A percentile compares a stretch with the other conserved stretches of the same genome.
phyloP scores from a whole-genome alignment of 2,113 vertebrate genomes.

The Lycaon pictus region DNA sequence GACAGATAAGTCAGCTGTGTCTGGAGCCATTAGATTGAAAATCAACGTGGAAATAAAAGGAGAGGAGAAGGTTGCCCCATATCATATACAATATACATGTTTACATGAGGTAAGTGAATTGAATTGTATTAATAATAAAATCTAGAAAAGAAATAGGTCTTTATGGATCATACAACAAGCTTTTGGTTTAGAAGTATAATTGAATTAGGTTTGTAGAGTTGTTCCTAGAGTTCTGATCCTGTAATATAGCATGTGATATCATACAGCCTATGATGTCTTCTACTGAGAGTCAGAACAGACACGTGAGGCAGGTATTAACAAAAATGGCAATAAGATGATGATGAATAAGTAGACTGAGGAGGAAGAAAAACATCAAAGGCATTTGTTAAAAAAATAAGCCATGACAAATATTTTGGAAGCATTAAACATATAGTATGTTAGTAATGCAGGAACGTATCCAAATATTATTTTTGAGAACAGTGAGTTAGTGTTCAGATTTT shows the following conservation, averaged over 20 bases:
- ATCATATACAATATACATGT: slow-evolving; percentile 98
- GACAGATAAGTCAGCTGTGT: slow-evolving; percentile 98
- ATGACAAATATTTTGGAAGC: background rate
- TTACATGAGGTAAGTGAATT: slow-evolving; percentile 93
- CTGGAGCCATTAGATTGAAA: slow-evolving; percentile 96
- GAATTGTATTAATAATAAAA: background rate
- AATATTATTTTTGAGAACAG: background rate
- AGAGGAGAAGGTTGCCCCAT: slow-evolving; percentile 97
- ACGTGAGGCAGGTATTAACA: background rate
- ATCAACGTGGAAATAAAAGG: slow-evolving; percentile 99
- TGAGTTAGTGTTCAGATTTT: background rate
- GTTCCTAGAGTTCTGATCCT: background rate
- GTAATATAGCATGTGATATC: background rate
- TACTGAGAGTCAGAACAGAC: background rate
- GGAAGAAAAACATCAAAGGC: background rate
- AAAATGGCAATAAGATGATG: background rate
- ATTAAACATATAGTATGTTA: background rate
- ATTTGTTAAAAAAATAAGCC: background rate
- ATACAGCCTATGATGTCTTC: background rate
- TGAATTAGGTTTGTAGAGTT: background rate
- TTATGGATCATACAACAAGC: background rate
- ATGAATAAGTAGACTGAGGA: background rate
- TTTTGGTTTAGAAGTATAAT: background rate
- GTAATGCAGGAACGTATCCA: background rate
- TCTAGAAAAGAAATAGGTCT: background rate